Conservation (phyloP, 1,140 invertebrate genomes). For the Goniozus legneri region DNA sequence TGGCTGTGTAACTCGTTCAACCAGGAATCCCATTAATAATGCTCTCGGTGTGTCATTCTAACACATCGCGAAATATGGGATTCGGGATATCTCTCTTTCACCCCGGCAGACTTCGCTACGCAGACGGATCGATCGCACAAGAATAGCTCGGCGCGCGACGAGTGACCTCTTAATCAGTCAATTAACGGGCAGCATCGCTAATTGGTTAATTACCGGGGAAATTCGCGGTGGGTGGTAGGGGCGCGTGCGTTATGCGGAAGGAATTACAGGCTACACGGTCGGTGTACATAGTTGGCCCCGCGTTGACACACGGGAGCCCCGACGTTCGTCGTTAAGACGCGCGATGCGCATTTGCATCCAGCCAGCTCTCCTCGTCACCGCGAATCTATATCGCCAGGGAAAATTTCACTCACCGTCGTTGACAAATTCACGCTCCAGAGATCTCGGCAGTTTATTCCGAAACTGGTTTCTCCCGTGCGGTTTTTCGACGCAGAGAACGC, state of each 20-base stretch:
- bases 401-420: no score
- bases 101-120: neutral
- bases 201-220: constrained; percentile 41
- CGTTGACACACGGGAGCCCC: no score
- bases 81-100: neutral
- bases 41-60: neutral
- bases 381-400: neutral
- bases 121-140: constrained; percentile 12
- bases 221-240: constrained; percentile 35
- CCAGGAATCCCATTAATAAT: neutral
- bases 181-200: constrained; percentile 34
- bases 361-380: neutral
- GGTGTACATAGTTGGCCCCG: no score
- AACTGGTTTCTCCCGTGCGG: no score
- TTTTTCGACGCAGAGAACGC: no score
- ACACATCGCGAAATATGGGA: neutral
- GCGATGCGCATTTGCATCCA: neutral
- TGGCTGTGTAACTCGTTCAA: constrained; percentile 11
- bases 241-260: constrained; percentile 25
- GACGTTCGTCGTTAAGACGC: constrained; percentile 15
- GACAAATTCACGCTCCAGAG: no score
- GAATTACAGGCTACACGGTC: no score
- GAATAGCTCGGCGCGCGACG: constrained; percentile 33
- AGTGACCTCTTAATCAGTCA: constrained; percentile 45
- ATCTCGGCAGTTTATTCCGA: no score